These are phyloP conservation scores for Procapra przewalskii DNA, from an alignment of 2,113 vertebrate species.

Conservation along the genomic window DNA sequence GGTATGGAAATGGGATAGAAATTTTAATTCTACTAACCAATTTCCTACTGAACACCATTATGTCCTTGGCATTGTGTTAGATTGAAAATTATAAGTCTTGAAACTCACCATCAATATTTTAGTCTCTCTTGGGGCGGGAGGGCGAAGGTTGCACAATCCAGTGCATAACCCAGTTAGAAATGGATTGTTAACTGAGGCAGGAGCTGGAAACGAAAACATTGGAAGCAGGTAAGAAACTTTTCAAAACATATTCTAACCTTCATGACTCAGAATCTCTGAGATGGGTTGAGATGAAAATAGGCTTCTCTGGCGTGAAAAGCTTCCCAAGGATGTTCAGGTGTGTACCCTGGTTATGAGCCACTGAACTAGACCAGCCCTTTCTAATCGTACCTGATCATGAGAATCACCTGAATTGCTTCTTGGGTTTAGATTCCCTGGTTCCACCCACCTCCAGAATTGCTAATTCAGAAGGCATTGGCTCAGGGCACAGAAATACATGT, in stretches of 20 bases:
- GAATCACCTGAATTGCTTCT: not conserved
- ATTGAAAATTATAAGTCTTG: not conserved
- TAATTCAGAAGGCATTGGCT: not conserved
- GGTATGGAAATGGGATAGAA: not conserved
- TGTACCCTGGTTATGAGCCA: not conserved
- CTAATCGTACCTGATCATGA: not conserved
- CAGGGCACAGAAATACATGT: not conserved
- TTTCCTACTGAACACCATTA: not conserved
- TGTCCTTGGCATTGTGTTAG: not conserved
- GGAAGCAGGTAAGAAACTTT: not conserved
- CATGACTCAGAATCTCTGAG: not conserved
- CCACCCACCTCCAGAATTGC: not conserved
- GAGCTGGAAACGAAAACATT: not conserved
- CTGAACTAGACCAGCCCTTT: not conserved
- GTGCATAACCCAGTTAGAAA: not conserved
- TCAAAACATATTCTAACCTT: not conserved
- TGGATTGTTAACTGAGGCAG: not conserved
- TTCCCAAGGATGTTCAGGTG: not conserved
- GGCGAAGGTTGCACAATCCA: not conserved
- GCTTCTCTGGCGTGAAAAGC: not conserved
- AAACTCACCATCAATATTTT: not conserved
- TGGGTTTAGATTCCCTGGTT: not conserved
- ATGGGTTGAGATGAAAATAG: not conserved
- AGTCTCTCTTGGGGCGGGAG: not conserved
- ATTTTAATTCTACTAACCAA: not conserved